Base-by-base conservation (phyloP, 2,113 vertebrate species). In the Hippocampus guttulatus region DNA sequence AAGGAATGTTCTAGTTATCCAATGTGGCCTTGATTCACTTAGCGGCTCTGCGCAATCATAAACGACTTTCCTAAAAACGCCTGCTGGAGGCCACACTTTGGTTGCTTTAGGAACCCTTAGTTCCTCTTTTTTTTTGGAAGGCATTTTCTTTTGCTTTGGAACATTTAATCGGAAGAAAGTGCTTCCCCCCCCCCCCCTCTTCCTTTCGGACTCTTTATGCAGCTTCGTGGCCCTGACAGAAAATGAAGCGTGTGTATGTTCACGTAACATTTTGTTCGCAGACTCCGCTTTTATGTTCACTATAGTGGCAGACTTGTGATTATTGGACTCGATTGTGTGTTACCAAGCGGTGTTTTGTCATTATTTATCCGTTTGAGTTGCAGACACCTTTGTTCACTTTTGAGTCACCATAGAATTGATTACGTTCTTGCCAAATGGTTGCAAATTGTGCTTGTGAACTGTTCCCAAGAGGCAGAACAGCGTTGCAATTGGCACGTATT, bases 41-140 rank as follows among this genome's bases (percentile, higher is more conserved):
- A 64, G 67, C 64, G n/a, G 55, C 47, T 75, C 25, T 5, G 30
- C 33, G 27, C 74, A 33, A 11, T 64, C 41, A 10, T 61, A 33
- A 65, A 60, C 55, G 72, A 52, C 45, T 69, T 33, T 10, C 68
- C 66, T 79, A 66, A 70, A 84, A 86, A 80, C 80, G 81, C 81
- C 76, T 82, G 77, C 76, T 75, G 77, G 74, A 85, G 76, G 75
- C 82, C 75, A 52, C 68, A 58, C 70, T 78, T 76, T 57, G 43
- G 85, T 90, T 81, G 69, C 84, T 73, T 74, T 83, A 85, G 85
- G 66, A 79, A 82, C 84, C 66, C 77, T 77, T 78, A 75, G 79
- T 78, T 79, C 74, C 21, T 77, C 78, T 80, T 73, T 74, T 73
- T 71, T n/a, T 57, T 3, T 6, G 33, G 33, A 67, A 38, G 81